Evolutionary conservation across 2,797 vertebrate species (phyloP).

Genomic region (Xenopus petersii): DNA sequence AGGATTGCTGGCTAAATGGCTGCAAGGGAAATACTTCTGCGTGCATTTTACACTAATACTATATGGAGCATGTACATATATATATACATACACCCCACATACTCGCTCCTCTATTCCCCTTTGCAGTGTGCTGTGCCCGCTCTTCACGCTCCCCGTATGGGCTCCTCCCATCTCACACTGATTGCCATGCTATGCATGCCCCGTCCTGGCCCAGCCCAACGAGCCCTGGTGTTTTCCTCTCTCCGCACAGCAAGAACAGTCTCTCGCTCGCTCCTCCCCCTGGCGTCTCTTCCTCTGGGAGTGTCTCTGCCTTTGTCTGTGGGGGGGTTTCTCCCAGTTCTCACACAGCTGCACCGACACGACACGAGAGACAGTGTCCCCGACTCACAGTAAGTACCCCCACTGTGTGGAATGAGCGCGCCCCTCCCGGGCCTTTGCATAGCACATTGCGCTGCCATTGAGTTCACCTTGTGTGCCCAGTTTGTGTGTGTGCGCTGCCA

Average conservation of each 20-base stretch:
- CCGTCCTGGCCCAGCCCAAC: neutral
- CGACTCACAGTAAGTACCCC: constrained; percentile 35
- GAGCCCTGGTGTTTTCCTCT: neutral
- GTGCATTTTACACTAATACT: no score
- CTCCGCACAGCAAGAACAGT: neutral
- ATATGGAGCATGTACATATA: no score
- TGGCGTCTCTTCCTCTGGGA: constrained; percentile 42
- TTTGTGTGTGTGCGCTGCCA: neutral
- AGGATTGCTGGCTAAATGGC: no score
- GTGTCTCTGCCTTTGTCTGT: constrained; percentile 46
- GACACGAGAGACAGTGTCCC: constrained; percentile 11
- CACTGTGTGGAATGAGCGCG: neutral
- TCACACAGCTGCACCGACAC: constrained; percentile 38
- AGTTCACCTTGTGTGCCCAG: neutral
- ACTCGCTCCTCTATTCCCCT: no score
- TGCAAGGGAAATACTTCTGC: no score
- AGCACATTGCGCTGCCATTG: neutral
- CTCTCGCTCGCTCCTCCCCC: constrained; percentile 30
- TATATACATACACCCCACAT: no score
- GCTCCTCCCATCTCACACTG: neutral
- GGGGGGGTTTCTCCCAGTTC: constrained; percentile 34
- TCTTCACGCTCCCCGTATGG: neutral
- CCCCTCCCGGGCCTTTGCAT: neutral
- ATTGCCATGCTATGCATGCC: neutral
- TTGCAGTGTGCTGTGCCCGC: neutral